Evolutionary conservation across 2,797 vertebrate genomes (phyloP).

Genomic region (Rhabdophis nuchalis): DNA sequence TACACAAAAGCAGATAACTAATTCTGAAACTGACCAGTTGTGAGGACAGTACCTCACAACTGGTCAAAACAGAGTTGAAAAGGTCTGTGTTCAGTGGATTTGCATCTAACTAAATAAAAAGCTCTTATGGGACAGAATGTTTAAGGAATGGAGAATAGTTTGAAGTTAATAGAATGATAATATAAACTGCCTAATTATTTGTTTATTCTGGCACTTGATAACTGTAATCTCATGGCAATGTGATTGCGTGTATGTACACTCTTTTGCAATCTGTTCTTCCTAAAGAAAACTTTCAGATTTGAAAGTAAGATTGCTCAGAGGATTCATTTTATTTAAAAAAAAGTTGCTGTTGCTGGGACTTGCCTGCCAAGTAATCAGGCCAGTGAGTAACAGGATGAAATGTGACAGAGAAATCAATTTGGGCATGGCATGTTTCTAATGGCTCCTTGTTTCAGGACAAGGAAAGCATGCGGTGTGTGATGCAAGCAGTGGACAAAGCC

Average conservation of each 20-base stretch:
- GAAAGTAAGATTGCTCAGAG: background rate
- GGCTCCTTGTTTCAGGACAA: conserved; percentile 78
- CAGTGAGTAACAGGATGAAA: background rate
- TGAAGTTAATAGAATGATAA: background rate
- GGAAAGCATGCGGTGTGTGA: conserved; percentile 84
- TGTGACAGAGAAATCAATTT: rapidly evolving
- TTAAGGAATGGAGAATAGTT: background rate
- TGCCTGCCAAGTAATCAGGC: background rate
- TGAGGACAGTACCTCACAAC: background rate
- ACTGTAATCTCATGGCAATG: background rate
- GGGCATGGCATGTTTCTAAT: background rate
- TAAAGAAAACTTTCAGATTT: background rate
- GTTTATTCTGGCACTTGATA: background rate
- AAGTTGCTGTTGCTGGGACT: background rate
- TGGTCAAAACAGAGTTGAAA: background rate
- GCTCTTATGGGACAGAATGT: background rate
- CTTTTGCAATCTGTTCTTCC: background rate
- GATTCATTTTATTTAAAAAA: background rate
- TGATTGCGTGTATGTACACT: background rate
- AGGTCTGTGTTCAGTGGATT: background rate
- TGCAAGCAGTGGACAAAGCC: conserved; percentile 92
- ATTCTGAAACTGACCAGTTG: background rate
- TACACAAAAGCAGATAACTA: background rate
- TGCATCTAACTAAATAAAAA: background rate
- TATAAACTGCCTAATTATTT: background rate